These are phyloP conservation scores for Rambutsinella grinnellia DNA, from an alignment of 2,888 invertebrate genomes.

Conservation along the genomic window DNA sequence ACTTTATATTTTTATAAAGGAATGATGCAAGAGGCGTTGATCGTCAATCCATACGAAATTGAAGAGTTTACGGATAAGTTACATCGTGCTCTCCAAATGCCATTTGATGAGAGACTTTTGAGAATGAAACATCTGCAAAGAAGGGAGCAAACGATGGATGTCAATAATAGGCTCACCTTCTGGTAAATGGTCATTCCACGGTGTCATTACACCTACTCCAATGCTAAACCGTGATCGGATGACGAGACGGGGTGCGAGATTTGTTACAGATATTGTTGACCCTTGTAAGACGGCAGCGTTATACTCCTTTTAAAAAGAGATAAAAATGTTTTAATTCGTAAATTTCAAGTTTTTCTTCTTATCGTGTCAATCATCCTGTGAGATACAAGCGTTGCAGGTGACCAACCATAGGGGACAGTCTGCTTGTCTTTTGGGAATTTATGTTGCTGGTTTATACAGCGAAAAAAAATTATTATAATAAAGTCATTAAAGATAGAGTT, in stretches of 20 bases:
- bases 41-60: constrained; percentile 70
- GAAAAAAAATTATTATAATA: too few relatives aligned
- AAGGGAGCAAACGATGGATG: constrained; percentile 69
- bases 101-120: constrained; percentile 69
- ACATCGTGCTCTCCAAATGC: constrained; percentile 70
- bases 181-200: too few relatives aligned
- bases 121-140: constrained; percentile 70
- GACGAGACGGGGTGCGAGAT: constrained; percentile 61
- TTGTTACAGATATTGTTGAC: constrained; percentile 60
- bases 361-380: neutral
- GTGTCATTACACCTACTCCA: constrained; percentile 66
- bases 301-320: constrained; percentile 58
- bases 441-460: too few relatives aligned
- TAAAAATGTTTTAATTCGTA: constrained; percentile 33
- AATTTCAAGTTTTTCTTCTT: constrained; percentile 38
- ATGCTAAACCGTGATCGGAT: constrained; percentile 64
- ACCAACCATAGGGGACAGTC: too few relatives aligned
- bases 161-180: constrained; percentile 70
- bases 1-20: constrained; percentile 51
- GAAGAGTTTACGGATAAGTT: constrained; percentile 70
- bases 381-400: neutral
- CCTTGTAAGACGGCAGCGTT: constrained; percentile 64
- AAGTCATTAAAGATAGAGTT: too few relatives aligned
- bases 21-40: constrained; percentile 70
- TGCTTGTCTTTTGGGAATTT: too few relatives aligned